Evolutionary conservation across 2,888 invertebrate species (phyloP), one percentile per base, ranked within the genome.

Genomic region (Bombyx huttoni): DNA sequence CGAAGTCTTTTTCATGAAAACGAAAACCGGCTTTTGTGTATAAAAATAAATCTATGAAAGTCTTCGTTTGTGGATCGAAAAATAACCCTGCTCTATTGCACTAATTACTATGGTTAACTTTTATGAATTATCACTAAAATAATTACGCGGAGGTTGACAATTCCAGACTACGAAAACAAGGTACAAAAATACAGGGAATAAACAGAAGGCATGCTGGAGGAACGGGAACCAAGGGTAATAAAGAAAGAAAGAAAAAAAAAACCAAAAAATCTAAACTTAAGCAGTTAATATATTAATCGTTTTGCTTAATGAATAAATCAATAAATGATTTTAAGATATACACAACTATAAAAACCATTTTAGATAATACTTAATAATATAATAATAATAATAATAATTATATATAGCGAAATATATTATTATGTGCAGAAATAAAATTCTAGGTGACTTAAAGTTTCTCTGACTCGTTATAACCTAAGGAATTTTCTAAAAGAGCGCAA

Each of bases 401-500:
- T 87, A 87, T 89, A 87, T 87, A 87, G 85, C 84, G 85, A 87
- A 87, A 88, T 88, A 87, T 88, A 87, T 87, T 89, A 89, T 88
- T 89, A 89, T 88, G 88, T 89, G 88, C 88, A 87, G 75, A 88
- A 88, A 88, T 89, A 89, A 88, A 87, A 88, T 85, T 88, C 88
- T 88, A 88, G 85, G 88, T 88, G 88, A 86, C 87, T 88, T 88
- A 88, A 87, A 85, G 75, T 84, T 87, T 87, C 79, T 86, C 86
- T 88, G 87, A 88, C 78, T 81, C 84, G 70, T 82, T 40, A 78
- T 81, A 86, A 84, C 77, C 87, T 87, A 87, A 85, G 78, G 82
- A 87, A 86, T 87, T 88, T 81, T 68, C 88, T 87, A 87, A 78
- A n/a, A 80, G 83, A 82, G 84, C 81, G 78, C 72, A 40, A 40